Evolutionary conservation across 2,113 vertebrate genomes (phyloP).

Genomic region (Passer domesticus): DNA sequence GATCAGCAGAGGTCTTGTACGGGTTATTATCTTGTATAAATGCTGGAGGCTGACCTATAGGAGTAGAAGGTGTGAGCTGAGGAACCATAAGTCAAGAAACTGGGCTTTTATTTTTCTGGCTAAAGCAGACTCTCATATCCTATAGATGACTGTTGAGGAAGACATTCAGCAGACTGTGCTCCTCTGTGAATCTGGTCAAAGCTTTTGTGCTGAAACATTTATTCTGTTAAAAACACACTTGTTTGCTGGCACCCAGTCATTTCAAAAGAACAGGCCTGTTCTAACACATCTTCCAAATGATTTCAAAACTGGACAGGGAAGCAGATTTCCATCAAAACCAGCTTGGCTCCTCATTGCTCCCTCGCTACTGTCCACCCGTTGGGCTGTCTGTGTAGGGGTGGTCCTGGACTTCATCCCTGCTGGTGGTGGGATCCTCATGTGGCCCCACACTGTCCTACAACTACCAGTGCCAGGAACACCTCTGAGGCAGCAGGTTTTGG

Average conservation of each 20-base stretch:
- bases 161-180: background rate
- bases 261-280: constrained; percentile 9
- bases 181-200: constrained; percentile 31
- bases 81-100: background rate
- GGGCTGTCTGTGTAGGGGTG: background rate
- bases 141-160: background rate
- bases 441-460: background rate
- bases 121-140: background rate
- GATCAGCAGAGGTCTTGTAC: background rate
- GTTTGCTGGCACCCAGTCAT: constrained; percentile 1
- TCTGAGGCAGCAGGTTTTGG: background rate
- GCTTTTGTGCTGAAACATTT: constrained; percentile 32
- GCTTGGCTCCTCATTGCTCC: background rate
- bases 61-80: background rate
- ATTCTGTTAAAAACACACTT: background rate
- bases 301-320: constrained; percentile 14
- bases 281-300: background rate
- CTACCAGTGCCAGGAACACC: fast-evolving
- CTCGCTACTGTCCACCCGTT: background rate
- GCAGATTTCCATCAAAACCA: background rate
- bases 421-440: background rate
- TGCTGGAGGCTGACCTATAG: background rate
- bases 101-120: background rate
- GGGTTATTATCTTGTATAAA: background rate
- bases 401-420: background rate